phyloP scores from a whole-genome alignment of 2,113 vertebrate species.

The Odontesthes bonariensis region DNA sequence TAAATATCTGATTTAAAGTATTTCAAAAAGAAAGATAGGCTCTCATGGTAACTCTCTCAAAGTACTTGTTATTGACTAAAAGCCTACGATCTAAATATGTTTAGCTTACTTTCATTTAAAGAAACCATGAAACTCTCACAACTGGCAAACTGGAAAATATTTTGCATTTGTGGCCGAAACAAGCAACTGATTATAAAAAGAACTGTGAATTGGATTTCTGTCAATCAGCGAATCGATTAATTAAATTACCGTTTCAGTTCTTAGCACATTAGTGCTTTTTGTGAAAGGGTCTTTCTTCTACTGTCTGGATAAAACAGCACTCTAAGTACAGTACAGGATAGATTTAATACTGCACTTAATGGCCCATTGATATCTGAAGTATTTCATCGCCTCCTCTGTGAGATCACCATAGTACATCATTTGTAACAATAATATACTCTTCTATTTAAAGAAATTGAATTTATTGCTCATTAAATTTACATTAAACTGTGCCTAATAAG shows the following conservation, averaged over 20 bases:
- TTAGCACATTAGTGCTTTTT: conserved; percentile 3
- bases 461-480: conserved; percentile 85
- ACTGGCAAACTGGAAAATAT: background rate
- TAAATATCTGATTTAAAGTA: background rate
- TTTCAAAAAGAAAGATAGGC: background rate
- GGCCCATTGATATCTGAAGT: conserved; percentile 70
- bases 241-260: conserved; percentile 10
- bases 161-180: background rate
- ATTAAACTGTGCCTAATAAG: conserved; percentile 83
- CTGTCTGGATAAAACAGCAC: conserved; percentile 41
- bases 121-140: background rate
- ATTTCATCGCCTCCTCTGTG: conserved; percentile 66
- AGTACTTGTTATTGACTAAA: background rate
- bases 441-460: conserved; percentile 82
- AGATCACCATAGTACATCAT: conserved; percentile 73
- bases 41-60: background rate
- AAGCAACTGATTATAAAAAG: background rate
- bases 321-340: conserved; percentile 43
- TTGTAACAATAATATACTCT: conserved; percentile 81
- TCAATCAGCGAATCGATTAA: background rate
- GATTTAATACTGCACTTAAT: conserved; percentile 73
- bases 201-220: background rate
- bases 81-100: background rate
- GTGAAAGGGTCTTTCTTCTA: conserved; percentile 20
- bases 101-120: background rate